These are phyloP conservation scores for Papilio glaucus DNA, from an alignment of 1,140 invertebrate genomes.

Conservation along the genomic window DNA sequence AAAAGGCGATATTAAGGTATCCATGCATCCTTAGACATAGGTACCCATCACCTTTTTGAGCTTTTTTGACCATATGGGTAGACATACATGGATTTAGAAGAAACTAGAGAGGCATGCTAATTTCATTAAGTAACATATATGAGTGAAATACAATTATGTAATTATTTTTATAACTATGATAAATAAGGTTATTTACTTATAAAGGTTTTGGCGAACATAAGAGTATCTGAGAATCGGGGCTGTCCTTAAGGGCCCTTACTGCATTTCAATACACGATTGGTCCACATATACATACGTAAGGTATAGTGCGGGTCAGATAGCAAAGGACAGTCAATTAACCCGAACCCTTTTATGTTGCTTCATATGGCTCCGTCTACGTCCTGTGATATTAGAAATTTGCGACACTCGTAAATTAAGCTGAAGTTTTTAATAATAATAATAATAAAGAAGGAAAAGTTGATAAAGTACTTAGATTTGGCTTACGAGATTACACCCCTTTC, in stretches of 20 bases:
- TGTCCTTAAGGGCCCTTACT: constrained; percentile 22
- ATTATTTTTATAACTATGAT: not conserved
- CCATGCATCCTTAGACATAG: too few species aligned
- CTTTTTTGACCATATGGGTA: too few species aligned
- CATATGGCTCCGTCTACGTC: constrained; percentile 9
- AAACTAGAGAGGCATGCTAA: too few species aligned
- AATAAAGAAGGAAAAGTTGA: too few species aligned
- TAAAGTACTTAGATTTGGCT: too few species aligned
- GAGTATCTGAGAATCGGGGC: not conserved
- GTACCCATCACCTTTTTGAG: too few species aligned
- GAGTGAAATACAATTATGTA: too few species aligned
- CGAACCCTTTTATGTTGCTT: constrained; percentile 32
- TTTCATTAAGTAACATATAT: too few species aligned
- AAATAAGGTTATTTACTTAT: not conserved
- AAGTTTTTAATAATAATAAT: too few species aligned
- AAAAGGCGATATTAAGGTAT: too few species aligned
- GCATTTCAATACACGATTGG: constrained; percentile 28
- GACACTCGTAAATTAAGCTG: constrained; percentile 20
- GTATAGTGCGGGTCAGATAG: constrained; percentile 29
- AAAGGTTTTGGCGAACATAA: not conserved
- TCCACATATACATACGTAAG: constrained; percentile 23
- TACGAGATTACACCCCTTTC: too few species aligned
- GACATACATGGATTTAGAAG: too few species aligned
- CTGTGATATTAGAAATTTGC: constrained; percentile 26
- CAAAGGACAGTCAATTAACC: constrained; percentile 36